Base-by-base conservation (phyloP, 1,140 invertebrate genomes). In the Oreohelix idahoensis region DNA sequence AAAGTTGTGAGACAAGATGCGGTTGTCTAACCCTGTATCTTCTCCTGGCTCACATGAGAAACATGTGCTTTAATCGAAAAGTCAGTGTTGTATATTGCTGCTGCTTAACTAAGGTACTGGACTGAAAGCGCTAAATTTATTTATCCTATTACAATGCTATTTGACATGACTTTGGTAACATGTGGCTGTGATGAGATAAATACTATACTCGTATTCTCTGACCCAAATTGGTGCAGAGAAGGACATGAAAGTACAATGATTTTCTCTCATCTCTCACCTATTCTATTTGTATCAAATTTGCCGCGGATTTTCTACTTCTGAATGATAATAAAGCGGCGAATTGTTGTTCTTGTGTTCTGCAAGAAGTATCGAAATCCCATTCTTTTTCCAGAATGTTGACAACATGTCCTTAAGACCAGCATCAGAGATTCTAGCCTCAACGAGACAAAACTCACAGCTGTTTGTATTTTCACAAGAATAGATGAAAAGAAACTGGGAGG, bases 301-400 rank as follows among this genome's bases (percentile, higher is more conserved):
- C 23, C 53, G 10, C 53, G 10, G 26, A 4, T 58, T 58, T 58
- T n/a, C 26, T 4, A 58, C 53, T 10, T 58, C 53, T n/a, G 17
- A 49, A 4, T 58, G 53, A 23, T 23, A 20, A 58, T 20, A 58
- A n/a, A 23, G n/a, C 23, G 53, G 53, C 26, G 53, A 4, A 10
- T 58, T 10, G 5, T 58, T n/a, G 15, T 58, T 58, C 53, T 58
- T n/a, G 53, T 58, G 5, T 45, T 45, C 15, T 45, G 23, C 1
- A 38, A 45, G 23, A 51, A 45, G 36, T 75, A 75, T 75, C 73
- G 38, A 75, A 42, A 53, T 77, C n/a, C 29, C 1, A 66, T 66
- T 66, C 53, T 58, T 58, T 66, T 32, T 66, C 29, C 63, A 10
- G 29, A 17, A 35, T 13, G 8, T 2, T 66, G n/a, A 32, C 63